These are phyloP conservation scores for Protonibea diacanthus DNA, from an alignment of 2,797 vertebrate genomes.

Conservation along the genomic window DNA sequence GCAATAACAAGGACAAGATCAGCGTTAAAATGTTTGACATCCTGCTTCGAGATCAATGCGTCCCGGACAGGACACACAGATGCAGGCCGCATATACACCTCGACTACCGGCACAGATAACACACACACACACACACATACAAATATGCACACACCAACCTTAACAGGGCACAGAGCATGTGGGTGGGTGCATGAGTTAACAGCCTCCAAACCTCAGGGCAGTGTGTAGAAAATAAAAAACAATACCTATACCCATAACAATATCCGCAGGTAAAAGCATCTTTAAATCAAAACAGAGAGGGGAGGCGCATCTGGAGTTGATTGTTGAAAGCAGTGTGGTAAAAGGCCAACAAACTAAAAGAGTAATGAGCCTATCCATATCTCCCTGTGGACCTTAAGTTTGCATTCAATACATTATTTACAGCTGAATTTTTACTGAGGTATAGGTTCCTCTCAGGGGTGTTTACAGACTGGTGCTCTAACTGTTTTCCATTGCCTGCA, in stretches of 20 bases:
- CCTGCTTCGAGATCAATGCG: slow-evolving; percentile 87
- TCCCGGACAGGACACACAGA: slow-evolving; percentile 78
- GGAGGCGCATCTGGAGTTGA: slow-evolving; percentile 73
- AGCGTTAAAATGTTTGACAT: slow-evolving; percentile 90
- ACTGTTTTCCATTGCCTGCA: slow-evolving; percentile 75
- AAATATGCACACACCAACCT: slow-evolving; percentile 35
- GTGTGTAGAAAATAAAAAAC: slow-evolving; percentile 76
- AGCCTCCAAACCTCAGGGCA: slow-evolving; percentile 74
- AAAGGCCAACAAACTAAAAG: slow-evolving; percentile 80
- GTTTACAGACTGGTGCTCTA: slow-evolving; percentile 80
- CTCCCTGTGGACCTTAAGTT: slow-evolving; percentile 84
- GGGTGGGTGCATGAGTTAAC: slow-evolving; percentile 74
- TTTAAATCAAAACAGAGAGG: slow-evolving; percentile 81
- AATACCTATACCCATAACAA: slow-evolving; percentile 82
- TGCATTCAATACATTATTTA: slow-evolving; percentile 88
- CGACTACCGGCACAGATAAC: slow-evolving; percentile 75
- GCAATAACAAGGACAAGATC: slow-evolving; percentile 87
- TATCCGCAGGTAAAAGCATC: slow-evolving; percentile 84
- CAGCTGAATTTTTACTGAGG: slow-evolving; percentile 82
- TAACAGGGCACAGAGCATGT: slow-evolving; percentile 68
- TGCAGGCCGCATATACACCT: slow-evolving; percentile 66
- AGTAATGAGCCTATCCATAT: slow-evolving; percentile 82
- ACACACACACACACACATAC: slow-evolving; percentile 49
- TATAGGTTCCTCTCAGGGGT: slow-evolving; percentile 82
- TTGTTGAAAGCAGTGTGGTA: slow-evolving; percentile 71